Evolutionary conservation across 2,888 invertebrate genomes (phyloP), one percentile per base, ranked within the genome.

Genomic region (Apotomis capreana): DNA sequence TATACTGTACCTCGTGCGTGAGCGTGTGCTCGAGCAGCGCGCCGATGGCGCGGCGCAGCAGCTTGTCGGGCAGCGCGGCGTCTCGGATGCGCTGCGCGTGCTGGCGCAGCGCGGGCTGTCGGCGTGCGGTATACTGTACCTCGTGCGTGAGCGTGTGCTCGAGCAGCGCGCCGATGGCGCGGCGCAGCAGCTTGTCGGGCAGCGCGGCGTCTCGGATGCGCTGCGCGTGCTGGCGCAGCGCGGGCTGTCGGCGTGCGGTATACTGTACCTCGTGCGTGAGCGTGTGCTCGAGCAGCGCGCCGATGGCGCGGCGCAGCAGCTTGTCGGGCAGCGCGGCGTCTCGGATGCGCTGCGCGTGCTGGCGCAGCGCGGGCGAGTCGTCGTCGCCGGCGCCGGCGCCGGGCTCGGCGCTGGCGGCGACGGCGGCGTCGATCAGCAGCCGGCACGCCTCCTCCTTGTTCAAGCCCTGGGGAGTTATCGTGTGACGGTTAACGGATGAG

Each of bases 361-460:
- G 40, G 40, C 40, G 52, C 55, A 26, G 55, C 55, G 55, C 55
- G 9, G 55, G 75, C 74, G 77, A 78, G 72, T 75, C 76, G 74
- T 76, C 75, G 55, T 69, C 70, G 64, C 57, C 75, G 69, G 69
- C 76, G 69, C 60, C 73, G 67, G 49, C 68, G 67, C 49, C 70
- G 3, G 40, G 40, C 40, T 40, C 40, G 0, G 40, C 40, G 40
- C 40, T 40, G 40, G 40, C 81, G 80, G 81, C 84, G 74, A 78
- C 82, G 74, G 82, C 85, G 75, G 89, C 91, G 81, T 87, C 89
- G 78, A 88, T 80, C 78, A 86, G 91, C 77, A 91, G 85, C 5
- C 88, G 88, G 74, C 89, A 89, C 79, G 89, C 92, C 82, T 92
- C 92, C 83, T 92, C 92, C 82, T 91, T 90, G 86, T 84, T 88